phyloP scores from a whole-genome alignment of 2,113 vertebrate genomes.

The Perccottus glenii region DNA sequence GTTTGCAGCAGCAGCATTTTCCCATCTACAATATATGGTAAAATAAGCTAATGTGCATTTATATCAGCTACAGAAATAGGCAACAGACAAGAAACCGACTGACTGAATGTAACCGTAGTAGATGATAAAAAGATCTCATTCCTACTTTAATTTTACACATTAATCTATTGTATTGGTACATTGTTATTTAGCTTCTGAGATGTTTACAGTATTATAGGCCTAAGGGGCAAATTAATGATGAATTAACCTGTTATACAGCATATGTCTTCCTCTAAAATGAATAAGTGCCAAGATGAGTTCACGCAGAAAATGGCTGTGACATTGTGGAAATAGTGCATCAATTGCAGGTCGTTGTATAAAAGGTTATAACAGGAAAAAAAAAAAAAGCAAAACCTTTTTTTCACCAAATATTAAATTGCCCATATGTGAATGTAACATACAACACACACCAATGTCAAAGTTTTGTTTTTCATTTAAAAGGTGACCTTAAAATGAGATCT shows the following conservation, averaged over 20 bases:
- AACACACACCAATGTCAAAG: conserved; percentile 41
- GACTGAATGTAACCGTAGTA: conserved; percentile 80
- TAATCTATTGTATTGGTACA: conserved; percentile 47
- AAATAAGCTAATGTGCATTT: conserved; percentile 64
- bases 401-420: conserved; percentile 63
- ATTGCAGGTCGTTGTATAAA: conserved; percentile 19
- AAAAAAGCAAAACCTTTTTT: conserved; percentile 42
- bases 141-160: conserved; percentile 47
- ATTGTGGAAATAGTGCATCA: conserved; percentile 20
- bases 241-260: conserved; percentile 26
- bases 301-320: conserved; percentile 31
- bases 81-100: conserved; percentile 78
- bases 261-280: conserved; percentile 55
- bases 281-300: conserved; percentile 67
- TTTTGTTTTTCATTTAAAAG: conserved; percentile 41
- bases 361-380: conserved; percentile 25
- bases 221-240: conserved; percentile 13
- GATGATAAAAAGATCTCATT: conserved; percentile 62
- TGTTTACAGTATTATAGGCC: conserved; percentile 45
- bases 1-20: conserved; percentile 33
- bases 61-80: conserved; percentile 65
- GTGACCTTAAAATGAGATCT: conserved; percentile 58
- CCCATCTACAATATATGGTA: conserved; percentile 28
- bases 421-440: conserved; percentile 62
- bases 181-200: conserved; percentile 8